Conservation (phyloP, 2,888 invertebrate genomes). For the Aproaerema taeniolella region DNA sequence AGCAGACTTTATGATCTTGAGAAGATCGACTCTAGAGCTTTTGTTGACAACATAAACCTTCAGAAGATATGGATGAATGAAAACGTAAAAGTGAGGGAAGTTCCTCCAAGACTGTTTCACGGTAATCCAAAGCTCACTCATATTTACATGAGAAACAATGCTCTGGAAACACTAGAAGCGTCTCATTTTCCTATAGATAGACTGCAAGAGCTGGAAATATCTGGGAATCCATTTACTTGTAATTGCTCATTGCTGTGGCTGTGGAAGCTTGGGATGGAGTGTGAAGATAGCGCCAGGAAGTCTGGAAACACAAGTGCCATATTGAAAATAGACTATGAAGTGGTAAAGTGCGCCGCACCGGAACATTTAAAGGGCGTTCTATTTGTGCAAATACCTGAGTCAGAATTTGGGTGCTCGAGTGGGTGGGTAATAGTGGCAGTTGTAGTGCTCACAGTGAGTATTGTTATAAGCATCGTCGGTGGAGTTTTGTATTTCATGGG, state of each 20-base stretch:
- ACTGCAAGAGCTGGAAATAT: slow-evolving; percentile 83
- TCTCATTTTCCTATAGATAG: slow-evolving; percentile 90
- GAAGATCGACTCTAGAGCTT: slow-evolving; percentile 86
- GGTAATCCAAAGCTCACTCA: slow-evolving; percentile 87
- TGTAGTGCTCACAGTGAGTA: slow-evolving; percentile 71
- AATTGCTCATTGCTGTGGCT: slow-evolving; percentile 93
- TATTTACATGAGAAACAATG: slow-evolving; percentile 87
- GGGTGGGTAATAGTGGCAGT: slow-evolving; percentile 78
- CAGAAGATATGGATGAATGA: slow-evolving; percentile 87
- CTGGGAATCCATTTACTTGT: slow-evolving; percentile 90
- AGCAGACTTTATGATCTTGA: slow-evolving; percentile 82
- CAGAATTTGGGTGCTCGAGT: slow-evolving; percentile 79
- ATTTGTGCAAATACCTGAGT: slow-evolving; percentile 78
- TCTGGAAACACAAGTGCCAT: slow-evolving; percentile 53
- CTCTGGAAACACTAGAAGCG: slow-evolving; percentile 84
- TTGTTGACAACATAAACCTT: slow-evolving; percentile 90
- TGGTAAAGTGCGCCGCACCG: slow-evolving; percentile 78
- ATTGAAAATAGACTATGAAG: slow-evolving; percentile 75
- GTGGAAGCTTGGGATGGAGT: slow-evolving; percentile 81
- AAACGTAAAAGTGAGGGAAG: slow-evolving; percentile 83
- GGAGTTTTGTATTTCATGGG: slow-evolving; percentile 71
- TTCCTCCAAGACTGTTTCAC: slow-evolving; percentile 90
- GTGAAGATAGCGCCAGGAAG: slow-evolving; percentile 54
- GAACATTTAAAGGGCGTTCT: slow-evolving; percentile 71
- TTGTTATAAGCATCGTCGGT: slow-evolving; percentile 71